These are phyloP conservation scores for Hofmannophila pseudospretella DNA, from an alignment of 2,888 invertebrate species.

Conservation along the genomic window DNA sequence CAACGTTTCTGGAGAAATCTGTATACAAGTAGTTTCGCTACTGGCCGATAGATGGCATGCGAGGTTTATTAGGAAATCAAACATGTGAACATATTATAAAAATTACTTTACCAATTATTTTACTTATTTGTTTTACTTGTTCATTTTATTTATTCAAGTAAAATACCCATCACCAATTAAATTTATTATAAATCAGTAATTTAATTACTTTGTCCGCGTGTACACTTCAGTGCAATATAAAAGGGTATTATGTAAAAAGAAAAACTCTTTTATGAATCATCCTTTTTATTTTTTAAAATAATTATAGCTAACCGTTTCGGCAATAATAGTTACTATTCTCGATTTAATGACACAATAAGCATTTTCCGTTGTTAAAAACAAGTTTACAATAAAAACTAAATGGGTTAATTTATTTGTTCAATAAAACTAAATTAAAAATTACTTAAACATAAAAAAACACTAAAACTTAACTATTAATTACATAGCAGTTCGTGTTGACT, in stretches of 20 bases:
- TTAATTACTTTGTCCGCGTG: too few relatives aligned
- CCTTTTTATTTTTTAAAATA: constrained; percentile 79
- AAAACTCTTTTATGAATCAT: constrained; percentile 69
- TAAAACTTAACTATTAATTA: constrained; percentile 63
- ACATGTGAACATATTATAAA: too few relatives aligned
- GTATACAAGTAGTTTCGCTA: constrained; percentile 28
- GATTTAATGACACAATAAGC: constrained; percentile 74
- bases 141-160: too few relatives aligned
- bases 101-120: too few relatives aligned
- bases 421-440: constrained; percentile 42
- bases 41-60: constrained; percentile 36
- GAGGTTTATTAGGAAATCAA: too few relatives aligned
- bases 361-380: constrained; percentile 71
- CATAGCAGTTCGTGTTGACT: constrained; percentile 61
- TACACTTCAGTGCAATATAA: background rate
- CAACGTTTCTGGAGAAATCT: too few relatives aligned
- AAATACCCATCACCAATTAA: too few relatives aligned
- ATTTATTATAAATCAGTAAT: too few relatives aligned
- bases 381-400: constrained; percentile 50
- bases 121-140: too few relatives aligned
- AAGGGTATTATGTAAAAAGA: constrained; percentile 26
- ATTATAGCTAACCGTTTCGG: constrained; percentile 79
- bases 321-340: constrained; percentile 75
- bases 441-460: constrained; percentile 67
- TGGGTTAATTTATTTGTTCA: constrained; percentile 65